Evolutionary conservation across 2,888 invertebrate species (phyloP).

Genomic region (Athalia cordata): DNA sequence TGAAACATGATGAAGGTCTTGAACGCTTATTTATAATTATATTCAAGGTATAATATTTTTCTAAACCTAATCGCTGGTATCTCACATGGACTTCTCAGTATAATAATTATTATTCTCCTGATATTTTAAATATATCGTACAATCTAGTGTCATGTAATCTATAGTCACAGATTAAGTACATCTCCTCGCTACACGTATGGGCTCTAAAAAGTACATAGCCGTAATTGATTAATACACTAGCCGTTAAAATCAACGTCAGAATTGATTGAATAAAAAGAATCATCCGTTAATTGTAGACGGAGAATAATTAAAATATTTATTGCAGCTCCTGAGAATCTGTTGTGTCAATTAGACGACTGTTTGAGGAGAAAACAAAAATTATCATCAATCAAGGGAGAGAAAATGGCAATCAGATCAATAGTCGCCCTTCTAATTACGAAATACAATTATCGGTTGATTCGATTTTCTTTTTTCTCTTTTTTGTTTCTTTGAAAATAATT

Average conservation of each 20-base stretch:
- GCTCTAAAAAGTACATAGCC: slow-evolving; percentile 34
- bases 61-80: neutral
- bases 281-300: neutral
- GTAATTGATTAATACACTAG: neutral
- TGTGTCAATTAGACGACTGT: no score
- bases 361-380: neutral
- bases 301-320: neutral
- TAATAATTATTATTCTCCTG: slow-evolving; percentile 38
- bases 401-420: no score
- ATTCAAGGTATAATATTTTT: no score
- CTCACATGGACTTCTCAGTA: slow-evolving; percentile 28
- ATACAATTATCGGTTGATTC: neutral
- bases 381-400: neutral
- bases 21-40: neutral
- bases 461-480: neutral
- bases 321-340: slow-evolving; percentile 15
- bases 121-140: slow-evolving; percentile 46
- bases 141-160: slow-evolving; percentile 54
- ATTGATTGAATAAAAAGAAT: neutral
- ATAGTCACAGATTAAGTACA: slow-evolving; percentile 47
- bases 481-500: neutral
- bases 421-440: neutral
- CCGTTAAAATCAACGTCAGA: neutral
- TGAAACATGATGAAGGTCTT: slow-evolving; percentile 45
- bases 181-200: neutral